These are phyloP conservation scores for Spodoptera frugiperda DNA, from an alignment of 1,140 invertebrate species.

Conservation along the genomic window DNA sequence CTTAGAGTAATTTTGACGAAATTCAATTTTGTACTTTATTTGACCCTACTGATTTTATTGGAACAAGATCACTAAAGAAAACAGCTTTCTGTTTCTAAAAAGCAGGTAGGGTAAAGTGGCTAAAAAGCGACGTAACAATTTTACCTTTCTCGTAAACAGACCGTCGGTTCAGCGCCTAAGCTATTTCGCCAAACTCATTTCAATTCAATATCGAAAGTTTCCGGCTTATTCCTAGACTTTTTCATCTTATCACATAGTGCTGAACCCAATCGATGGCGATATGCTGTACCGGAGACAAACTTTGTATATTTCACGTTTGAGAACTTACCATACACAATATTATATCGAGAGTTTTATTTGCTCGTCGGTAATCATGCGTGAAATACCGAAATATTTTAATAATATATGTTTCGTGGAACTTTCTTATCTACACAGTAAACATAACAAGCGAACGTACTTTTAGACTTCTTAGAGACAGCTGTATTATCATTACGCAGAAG, in stretches of 20 bases:
- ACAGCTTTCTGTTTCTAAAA: background rate
- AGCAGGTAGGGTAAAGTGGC: slow-evolving; percentile 28
- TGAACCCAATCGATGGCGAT: slow-evolving; percentile 29
- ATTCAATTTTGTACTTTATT: background rate
- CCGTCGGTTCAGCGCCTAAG: slow-evolving; percentile 42
- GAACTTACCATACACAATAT: background rate
- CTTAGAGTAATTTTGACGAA: background rate
- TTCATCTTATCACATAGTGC: slow-evolving; percentile 44
- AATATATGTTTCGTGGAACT: slow-evolving; percentile 21
- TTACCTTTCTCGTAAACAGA: slow-evolving; percentile 42
- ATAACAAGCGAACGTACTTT: background rate
- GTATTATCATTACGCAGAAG: background rate
- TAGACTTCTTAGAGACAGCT: slow-evolving; percentile 5
- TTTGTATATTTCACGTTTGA: slow-evolving; percentile 36
- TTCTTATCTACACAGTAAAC: slow-evolving; percentile 22
- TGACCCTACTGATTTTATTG: background rate
- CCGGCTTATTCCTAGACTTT: slow-evolving; percentile 43
- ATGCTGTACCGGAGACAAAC: slow-evolving; percentile 26
- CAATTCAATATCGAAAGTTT: slow-evolving; percentile 47
- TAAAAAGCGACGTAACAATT: slow-evolving; percentile 40
- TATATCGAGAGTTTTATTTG: slow-evolving; percentile 22
- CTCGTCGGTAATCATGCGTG: background rate
- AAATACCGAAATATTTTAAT: slow-evolving; percentile 26
- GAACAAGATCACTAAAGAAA: background rate
- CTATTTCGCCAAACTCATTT: slow-evolving; percentile 45